Evolutionary conservation across 2,888 invertebrate genomes (phyloP), one percentile per base, ranked within the genome.

Genomic region (Capitulum mitella): DNA sequence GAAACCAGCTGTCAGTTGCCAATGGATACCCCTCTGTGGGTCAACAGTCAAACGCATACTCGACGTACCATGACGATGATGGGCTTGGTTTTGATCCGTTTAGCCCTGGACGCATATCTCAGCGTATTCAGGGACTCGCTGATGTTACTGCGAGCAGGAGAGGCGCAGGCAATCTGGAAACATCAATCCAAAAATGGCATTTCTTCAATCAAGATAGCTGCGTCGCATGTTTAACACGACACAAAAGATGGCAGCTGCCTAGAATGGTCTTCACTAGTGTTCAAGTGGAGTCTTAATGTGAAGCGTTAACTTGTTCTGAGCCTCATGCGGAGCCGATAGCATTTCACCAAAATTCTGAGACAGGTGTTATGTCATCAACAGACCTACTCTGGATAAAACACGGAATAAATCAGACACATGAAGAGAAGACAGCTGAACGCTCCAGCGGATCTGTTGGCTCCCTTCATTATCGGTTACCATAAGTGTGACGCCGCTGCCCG

Each of bases 401-500:
- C n/a, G n/a, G n/a, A n/a, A n/a, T n/a, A n/a, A n/a, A n/a, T n/a
- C 19, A 75, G 26, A 75, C 10, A 40, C 26, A 43, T 5, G 22
- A 43, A 16, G 32, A 43, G 8, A 26, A 19, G 19, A 75, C 22
- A 75, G 19, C 22, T 5, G n/a, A 54, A n/a, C n/a, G n/a, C n/a
- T n/a, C n/a, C n/a, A n/a, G n/a, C n/a, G n/a, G n/a, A n/a, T n/a
- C n/a, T n/a, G n/a, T n/a, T n/a, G n/a, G n/a, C n/a, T n/a, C n/a
- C n/a, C n/a, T n/a, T n/a, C n/a, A n/a, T n/a, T n/a, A 10, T 40
- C 78, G 81, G 85, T 87, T 87, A 94, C 95, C 97, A 97, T 97
- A 22, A 97, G 88, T 0, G 97, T 95, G 12, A 96, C 95, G 10
- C 97, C 97, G 84, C 93, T 95, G 70, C 97, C 97, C 0, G 96